Evolutionary conservation across 2,888 invertebrate species (phyloP).

Genomic region (Diloba caeruleocephala): DNA sequence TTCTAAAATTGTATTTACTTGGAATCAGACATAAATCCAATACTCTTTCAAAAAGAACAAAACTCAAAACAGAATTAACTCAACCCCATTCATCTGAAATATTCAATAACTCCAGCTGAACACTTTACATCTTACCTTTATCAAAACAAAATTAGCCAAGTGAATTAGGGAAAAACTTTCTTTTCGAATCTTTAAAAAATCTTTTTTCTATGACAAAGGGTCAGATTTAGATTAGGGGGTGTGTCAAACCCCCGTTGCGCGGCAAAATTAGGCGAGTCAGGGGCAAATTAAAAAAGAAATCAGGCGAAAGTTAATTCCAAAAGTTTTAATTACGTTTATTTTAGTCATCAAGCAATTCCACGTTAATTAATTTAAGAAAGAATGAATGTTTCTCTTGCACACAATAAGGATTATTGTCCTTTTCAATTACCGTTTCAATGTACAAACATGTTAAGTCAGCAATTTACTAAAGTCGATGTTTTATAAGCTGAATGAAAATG

Average conservation of each 20-base stretch:
- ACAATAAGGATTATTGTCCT: constrained; percentile 33
- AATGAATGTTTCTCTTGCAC: constrained; percentile 53
- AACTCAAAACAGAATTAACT: constrained; percentile 11
- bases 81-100: constrained; percentile 41
- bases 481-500: no score
- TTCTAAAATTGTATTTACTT: no score
- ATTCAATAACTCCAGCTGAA: constrained; percentile 47
- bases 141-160: constrained; percentile 52
- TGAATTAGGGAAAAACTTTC: constrained; percentile 43
- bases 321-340: constrained; percentile 89
- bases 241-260: constrained; percentile 84
- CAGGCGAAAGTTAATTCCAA: constrained; percentile 82
- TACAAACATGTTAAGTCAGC: constrained; percentile 5
- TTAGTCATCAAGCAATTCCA: constrained; percentile 81
- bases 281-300: constrained; percentile 88
- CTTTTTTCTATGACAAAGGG: constrained; percentile 78
- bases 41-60: background rate
- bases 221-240: constrained; percentile 76
- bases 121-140: constrained; percentile 47
- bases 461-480: background rate
- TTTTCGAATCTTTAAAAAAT: constrained; percentile 56
- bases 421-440: constrained; percentile 32
- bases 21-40: no score
- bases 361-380: constrained; percentile 78
- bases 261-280: constrained; percentile 82